phyloP scores from a whole-genome alignment of 2,113 vertebrate genomes.

The Coreoperca whiteheadi region DNA sequence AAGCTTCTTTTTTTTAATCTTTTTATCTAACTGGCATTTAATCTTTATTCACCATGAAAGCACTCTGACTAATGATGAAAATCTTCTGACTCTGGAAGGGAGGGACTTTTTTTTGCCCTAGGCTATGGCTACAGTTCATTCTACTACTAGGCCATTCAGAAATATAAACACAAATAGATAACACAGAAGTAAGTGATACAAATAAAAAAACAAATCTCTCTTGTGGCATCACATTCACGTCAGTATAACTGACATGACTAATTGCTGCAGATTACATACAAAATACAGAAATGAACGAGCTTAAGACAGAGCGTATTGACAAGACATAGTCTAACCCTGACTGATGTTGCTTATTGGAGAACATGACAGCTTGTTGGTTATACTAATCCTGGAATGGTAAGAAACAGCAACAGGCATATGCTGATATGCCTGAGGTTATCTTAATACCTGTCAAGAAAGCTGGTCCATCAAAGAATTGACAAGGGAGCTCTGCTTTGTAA shows the following conservation, averaged over 20 bases:
- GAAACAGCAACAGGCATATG: slow-evolving; percentile 45
- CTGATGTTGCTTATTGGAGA: slow-evolving; percentile 56
- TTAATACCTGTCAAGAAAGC: slow-evolving; percentile 65
- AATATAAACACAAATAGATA: slow-evolving; percentile 43
- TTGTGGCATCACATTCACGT: not conserved
- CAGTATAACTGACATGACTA: slow-evolving; percentile 44
- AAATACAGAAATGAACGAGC: slow-evolving; percentile 42
- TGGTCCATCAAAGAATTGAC: slow-evolving; percentile 46
- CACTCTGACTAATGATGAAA: slow-evolving; percentile 23
- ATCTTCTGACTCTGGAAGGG: not conserved
- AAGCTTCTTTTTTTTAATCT: not conserved
- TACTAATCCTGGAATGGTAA: slow-evolving; percentile 51
- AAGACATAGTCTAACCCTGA: slow-evolving; percentile 42
- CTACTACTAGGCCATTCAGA: slow-evolving; percentile 21
- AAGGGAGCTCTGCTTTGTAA: slow-evolving; percentile 54
- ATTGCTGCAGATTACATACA: slow-evolving; percentile 40
- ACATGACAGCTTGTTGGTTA: slow-evolving; percentile 67
- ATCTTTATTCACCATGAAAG: slow-evolving; percentile 26
- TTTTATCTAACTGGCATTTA: slow-evolving; percentile 18
- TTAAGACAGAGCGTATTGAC: slow-evolving; percentile 5
- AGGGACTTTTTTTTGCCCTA: slow-evolving; percentile 24
- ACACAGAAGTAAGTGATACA: not conserved
- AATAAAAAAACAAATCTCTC: slow-evolving; percentile 20
- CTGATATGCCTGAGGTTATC: slow-evolving; percentile 68
- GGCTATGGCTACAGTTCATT: slow-evolving; percentile 36